phyloP scores from a whole-genome alignment of 2,797 vertebrate species.

The Micromesistius poutassou region DNA sequence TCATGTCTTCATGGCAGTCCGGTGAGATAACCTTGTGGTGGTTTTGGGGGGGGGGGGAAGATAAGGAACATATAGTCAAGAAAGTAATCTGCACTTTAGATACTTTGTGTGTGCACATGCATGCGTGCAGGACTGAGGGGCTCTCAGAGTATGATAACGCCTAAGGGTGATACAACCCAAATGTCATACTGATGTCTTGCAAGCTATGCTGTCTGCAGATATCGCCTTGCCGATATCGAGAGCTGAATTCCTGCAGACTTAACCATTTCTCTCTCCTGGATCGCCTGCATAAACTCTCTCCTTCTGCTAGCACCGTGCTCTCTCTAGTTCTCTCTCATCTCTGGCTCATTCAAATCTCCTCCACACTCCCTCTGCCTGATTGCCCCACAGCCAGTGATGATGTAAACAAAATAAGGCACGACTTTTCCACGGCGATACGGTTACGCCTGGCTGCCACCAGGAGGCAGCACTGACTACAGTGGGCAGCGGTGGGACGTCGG shows the following conservation, averaged over 20 bases:
- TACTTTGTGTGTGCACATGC: not conserved
- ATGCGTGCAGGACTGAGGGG: not conserved
- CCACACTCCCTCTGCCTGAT: slow-evolving; percentile 38
- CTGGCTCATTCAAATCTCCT: slow-evolving; percentile 28
- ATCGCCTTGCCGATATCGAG: not conserved
- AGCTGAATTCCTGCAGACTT: not conserved
- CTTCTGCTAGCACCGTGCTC: not conserved
- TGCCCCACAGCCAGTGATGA: slow-evolving; percentile 14
- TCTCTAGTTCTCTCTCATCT: slow-evolving; percentile 4
- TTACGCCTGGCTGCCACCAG: slow-evolving; percentile 46
- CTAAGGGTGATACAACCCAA: not conserved
- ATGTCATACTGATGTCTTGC: not conserved
- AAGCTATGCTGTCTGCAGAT: not conserved
- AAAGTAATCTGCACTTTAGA: slow-evolving; percentile 8
- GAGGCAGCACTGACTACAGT: slow-evolving; percentile 60
- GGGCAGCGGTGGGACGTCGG: slow-evolving; percentile 28
- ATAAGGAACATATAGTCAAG: slow-evolving; percentile 29
- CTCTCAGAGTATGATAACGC: not conserved
- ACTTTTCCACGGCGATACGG: slow-evolving; percentile 23
- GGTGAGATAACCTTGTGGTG: slow-evolving; percentile 75
- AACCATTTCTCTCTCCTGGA: not conserved
- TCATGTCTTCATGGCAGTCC: slow-evolving; percentile 77
- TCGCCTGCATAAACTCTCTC: not conserved
- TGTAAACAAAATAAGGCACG: slow-evolving; percentile 42
- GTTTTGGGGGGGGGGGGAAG: slow-evolving; percentile 13